These are phyloP conservation scores for Pseudomyrmex gracilis DNA, from an alignment of 1,140 invertebrate species.

Conservation along the genomic window DNA sequence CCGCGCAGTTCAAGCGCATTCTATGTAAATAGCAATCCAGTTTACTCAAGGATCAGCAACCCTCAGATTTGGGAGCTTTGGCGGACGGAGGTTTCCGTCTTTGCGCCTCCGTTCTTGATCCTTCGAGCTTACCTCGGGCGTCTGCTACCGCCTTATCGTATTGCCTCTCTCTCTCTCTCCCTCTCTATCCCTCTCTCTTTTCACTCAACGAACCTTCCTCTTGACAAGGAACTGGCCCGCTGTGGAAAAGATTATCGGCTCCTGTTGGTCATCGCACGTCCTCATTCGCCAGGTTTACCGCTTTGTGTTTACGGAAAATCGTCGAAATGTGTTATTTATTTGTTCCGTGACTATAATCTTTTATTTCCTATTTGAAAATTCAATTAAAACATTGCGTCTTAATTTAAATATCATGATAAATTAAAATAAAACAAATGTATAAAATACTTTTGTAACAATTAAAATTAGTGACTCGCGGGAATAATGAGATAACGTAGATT, in stretches of 20 bases:
- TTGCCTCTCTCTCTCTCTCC: neutral
- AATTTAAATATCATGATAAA: too few species aligned
- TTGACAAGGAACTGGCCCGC: constrained; percentile 12
- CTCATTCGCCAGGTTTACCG: neutral
- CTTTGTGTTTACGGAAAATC: neutral
- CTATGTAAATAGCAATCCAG: constrained; percentile 77
- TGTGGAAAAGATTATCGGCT: constrained; percentile 31
- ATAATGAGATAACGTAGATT: neutral
- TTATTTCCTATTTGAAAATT: too few species aligned
- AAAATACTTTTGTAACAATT: neutral
- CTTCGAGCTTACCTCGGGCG: constrained; percentile 50
- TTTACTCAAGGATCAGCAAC: constrained; percentile 72
- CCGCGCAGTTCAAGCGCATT: constrained; percentile 54
- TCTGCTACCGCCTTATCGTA: constrained; percentile 44
- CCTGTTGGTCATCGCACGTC: constrained; percentile 9
- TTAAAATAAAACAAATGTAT: neutral
- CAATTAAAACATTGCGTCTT: neutral
- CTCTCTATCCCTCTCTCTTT: neutral
- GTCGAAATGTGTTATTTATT: constrained; percentile 5
- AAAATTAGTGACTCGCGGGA: neutral
- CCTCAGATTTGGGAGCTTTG: constrained; percentile 64
- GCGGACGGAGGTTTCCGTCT: constrained; percentile 64
- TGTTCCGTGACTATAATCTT: neutral
- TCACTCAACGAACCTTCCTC: neutral
- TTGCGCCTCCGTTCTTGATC: constrained; percentile 66